Conservation (phyloP, 92 coral and sea anemone species). For the Hydrozoanthus gracilis region DNA sequence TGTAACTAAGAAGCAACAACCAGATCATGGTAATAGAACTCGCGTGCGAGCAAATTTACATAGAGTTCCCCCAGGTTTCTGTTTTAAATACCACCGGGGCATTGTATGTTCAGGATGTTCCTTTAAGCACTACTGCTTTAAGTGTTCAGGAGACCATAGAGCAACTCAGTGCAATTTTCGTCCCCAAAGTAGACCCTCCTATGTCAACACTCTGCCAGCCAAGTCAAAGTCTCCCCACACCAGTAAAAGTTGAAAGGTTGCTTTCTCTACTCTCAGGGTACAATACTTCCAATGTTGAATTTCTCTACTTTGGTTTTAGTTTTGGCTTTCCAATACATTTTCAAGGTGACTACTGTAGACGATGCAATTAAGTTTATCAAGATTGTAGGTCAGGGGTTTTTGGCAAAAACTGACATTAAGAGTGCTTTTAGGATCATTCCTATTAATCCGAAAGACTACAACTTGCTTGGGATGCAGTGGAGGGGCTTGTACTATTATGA, state of each 20-base stretch:
- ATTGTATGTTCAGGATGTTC: conserved; percentile 54
- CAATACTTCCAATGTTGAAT: conserved; percentile 44
- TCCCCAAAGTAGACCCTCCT: conserved; percentile 42
- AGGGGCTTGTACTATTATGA: conserved; percentile 73
- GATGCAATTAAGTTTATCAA: too few relatives aligned
- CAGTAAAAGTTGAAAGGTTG: conserved; percentile 58
- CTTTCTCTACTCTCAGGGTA: conserved; percentile 35
- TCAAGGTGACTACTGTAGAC: conserved; percentile 54
- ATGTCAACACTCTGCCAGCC: conserved; percentile 31
- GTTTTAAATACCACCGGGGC: conserved; percentile 49
- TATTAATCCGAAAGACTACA: too few relatives aligned
- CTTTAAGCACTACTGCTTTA: conserved; percentile 62
- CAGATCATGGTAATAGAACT: neutral
- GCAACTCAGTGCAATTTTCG: conserved; percentile 60
- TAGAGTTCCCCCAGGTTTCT: conserved; percentile 48
- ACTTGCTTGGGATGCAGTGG: too few relatives aligned
- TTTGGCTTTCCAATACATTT: conserved; percentile 64
- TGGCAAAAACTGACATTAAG: too few relatives aligned
- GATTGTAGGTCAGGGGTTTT: too few relatives aligned
- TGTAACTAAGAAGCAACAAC: neutral
- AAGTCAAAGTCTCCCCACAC: conserved; percentile 58
- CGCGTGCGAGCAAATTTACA: conserved; percentile 17
- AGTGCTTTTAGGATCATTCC: too few relatives aligned
- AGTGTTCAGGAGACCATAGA: conserved; percentile 59
- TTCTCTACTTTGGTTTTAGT: conserved; percentile 50